Percentiles rank a stretch among this genome's conserved stretches.
Conservation (phyloP, 2,113 vertebrate species). For the Desmodus rotundus region DNA sequence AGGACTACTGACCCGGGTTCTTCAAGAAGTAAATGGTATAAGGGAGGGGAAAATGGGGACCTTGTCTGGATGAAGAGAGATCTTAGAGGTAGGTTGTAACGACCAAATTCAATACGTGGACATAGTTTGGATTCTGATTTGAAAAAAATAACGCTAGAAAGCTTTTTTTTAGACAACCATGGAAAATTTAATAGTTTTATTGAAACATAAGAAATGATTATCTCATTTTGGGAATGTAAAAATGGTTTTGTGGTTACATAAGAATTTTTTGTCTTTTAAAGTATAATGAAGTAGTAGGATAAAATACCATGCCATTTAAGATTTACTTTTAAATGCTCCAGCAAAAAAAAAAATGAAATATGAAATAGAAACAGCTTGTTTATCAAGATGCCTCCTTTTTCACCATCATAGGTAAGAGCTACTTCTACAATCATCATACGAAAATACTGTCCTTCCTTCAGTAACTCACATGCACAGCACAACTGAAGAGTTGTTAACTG, state of each 20-base stretch:
- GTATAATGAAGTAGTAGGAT: neutral
- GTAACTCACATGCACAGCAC: conserved; percentile 89
- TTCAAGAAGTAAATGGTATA: neutral
- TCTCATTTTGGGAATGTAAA: neutral
- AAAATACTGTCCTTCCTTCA: conserved; percentile 93
- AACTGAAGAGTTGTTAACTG: conserved; percentile 91
- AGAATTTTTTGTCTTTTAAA: neutral
- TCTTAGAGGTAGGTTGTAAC: neutral
- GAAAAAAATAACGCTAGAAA: neutral
- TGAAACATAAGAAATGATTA: neutral
- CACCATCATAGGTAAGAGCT: conserved; percentile 91
- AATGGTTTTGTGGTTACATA: neutral
- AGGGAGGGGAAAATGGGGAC: neutral
- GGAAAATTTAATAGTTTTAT: neutral
- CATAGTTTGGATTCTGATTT: neutral
- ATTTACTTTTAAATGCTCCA: neutral
- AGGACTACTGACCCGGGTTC: neutral
- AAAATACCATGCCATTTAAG: neutral
- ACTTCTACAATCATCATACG: conserved; percentile 96
- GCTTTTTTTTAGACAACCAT: neutral
- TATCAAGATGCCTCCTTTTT: conserved; percentile 93
- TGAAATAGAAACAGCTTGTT: conserved; percentile 81
- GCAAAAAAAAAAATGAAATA: neutral
- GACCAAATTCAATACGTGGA: neutral
- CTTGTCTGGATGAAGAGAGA: neutral